Percentiles rank a stretch among this genome's conserved stretches.
Conservation (phyloP, 2,113 vertebrate species). For the Isichthys henryi region DNA sequence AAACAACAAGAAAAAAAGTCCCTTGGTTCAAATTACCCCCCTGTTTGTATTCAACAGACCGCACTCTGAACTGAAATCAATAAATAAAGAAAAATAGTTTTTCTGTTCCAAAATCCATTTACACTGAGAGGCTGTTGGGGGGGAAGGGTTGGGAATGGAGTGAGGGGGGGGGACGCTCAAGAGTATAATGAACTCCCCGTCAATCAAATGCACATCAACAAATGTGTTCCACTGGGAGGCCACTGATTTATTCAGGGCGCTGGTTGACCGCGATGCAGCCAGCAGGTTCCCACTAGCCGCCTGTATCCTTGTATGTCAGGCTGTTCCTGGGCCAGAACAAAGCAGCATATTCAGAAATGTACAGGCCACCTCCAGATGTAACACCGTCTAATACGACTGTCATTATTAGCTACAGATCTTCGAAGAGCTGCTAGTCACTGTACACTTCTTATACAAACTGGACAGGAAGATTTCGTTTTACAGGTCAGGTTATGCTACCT, state of each 20-base stretch:
- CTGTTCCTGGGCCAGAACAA: background rate
- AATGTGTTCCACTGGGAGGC: background rate
- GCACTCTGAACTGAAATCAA: background rate
- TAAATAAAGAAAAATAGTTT: conserved; percentile 6
- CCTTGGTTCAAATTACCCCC: background rate
- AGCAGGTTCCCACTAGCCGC: background rate
- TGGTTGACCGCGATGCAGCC: background rate
- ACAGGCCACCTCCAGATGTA: background rate
- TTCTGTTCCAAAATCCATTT: background rate
- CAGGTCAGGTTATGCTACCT: background rate
- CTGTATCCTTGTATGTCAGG: background rate
- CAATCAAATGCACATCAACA: conserved; percentile 4
- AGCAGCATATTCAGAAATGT: background rate
- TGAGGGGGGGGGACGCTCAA: background rate
- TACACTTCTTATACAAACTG: background rate
- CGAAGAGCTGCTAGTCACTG: background rate
- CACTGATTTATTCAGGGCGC: background rate
- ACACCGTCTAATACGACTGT: background rate
- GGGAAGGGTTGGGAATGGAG: background rate
- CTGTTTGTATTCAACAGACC: background rate
- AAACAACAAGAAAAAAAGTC: conserved; percentile 6
- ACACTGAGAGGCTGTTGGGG: background rate
- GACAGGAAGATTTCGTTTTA: background rate
- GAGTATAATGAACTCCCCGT: background rate
- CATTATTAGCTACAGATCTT: background rate